A percentile compares a stretch with the other conserved stretches of the same genome.
Evolutionary conservation across 2,113 vertebrate species (phyloP).

Genomic region (Dendropsophus ebraccatus): DNA sequence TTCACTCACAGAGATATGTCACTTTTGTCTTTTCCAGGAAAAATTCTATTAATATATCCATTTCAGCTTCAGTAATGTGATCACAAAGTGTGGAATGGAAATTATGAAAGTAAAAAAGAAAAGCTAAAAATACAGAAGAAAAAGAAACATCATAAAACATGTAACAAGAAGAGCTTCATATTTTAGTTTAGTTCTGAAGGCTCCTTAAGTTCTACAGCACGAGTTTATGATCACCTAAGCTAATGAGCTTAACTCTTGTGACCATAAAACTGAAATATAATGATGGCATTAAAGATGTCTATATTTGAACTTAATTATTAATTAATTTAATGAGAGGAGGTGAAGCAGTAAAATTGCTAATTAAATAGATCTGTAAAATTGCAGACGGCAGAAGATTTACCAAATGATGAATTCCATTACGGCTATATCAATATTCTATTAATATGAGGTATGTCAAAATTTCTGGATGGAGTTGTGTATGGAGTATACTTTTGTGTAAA

Average conservation of each 20-base stretch:
- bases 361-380: conserved; percentile 84
- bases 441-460: conserved; percentile 88
- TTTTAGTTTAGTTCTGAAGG: conserved; percentile 58
- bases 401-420: conserved; percentile 79
- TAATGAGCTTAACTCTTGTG: conserved; percentile 81
- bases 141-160: conserved; percentile 61
- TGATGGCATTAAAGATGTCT: conserved; percentile 92
- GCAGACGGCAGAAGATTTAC: conserved; percentile 81
- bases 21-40: conserved; percentile 14
- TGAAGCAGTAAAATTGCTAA: conserved; percentile 87
- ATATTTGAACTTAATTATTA: conserved; percentile 91
- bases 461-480: conserved; percentile 76
- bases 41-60: conserved; percentile 3
- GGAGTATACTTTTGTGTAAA: conserved; percentile 78
- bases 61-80: not conserved
- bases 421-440: conserved; percentile 92
- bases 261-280: conserved; percentile 89
- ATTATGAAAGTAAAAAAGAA: conserved; percentile 32
- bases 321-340: conserved; percentile 89
- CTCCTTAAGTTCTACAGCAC: conserved; percentile 69
- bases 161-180: too few relatives aligned
- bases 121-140: not conserved
- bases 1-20: not conserved
- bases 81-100: conserved; percentile 31
- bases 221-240: conserved; percentile 78